A percentile compares a stretch with the other conserved stretches of the same genome.
Conservation (phyloP, 2,113 vertebrate genomes). For the Pachyramphus minor region DNA sequence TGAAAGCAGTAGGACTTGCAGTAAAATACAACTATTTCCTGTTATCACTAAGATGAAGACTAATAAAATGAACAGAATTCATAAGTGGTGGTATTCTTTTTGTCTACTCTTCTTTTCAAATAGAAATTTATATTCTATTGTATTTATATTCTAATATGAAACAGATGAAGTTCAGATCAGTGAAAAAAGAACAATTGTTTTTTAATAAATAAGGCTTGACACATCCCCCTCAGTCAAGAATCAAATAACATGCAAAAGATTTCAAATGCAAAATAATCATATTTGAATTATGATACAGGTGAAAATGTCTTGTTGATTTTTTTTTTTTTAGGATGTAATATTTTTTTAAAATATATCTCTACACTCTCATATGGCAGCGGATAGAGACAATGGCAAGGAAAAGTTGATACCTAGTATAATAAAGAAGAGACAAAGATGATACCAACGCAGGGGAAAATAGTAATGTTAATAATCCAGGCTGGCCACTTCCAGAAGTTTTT, state of each 20-base stretch:
- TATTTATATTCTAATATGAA: not conserved
- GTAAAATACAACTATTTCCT: not conserved
- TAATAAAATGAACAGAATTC: conserved; percentile 8
- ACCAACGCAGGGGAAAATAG: not conserved
- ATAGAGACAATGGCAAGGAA: not conserved
- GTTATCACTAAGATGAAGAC: not conserved
- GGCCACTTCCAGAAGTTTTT: not conserved
- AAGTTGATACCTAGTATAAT: not conserved
- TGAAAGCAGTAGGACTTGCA: not conserved
- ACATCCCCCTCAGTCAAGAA: not conserved
- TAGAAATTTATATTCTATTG: not conserved
- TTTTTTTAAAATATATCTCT: not conserved
- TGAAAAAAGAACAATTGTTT: not conserved
- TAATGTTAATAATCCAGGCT: not conserved
- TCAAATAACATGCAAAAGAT: not conserved
- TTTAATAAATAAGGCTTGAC: not conserved
- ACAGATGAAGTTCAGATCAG: not conserved
- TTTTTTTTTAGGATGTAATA: not conserved
- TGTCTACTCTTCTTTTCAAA: not conserved
- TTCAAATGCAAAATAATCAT: not conserved
- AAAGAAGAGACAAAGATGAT: not conserved
- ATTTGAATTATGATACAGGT: not conserved
- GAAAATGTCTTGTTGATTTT: not conserved
- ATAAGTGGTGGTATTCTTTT: not conserved
- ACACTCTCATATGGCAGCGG: not conserved